A percentile compares a stretch with the other conserved stretches of the same genome.
phyloP scores from a whole-genome alignment of 2,888 invertebrate species.

The Rhorus exstirpatorius region DNA sequence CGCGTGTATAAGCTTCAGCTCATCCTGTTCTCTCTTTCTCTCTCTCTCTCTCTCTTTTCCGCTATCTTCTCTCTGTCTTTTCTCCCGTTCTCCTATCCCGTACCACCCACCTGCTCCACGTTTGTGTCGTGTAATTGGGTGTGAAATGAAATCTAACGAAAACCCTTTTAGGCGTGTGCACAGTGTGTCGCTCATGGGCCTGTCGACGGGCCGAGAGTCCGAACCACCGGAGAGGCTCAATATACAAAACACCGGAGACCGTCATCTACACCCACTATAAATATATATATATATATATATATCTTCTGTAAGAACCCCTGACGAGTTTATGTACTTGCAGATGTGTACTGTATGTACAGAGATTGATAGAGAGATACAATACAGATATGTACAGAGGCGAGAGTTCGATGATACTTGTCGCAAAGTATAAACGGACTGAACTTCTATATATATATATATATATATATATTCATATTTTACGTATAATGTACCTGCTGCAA shows the following conservation, averaged over 20 bases:
- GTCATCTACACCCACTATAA: slow-evolving; percentile 42
- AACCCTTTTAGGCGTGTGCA: slow-evolving; percentile 86
- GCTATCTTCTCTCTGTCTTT: slow-evolving; percentile 43
- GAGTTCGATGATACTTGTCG: slow-evolving; percentile 7
- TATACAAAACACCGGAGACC: slow-evolving; percentile 36
- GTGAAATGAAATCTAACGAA: slow-evolving; percentile 86
- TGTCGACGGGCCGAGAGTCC: slow-evolving; percentile 77
- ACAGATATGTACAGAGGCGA: neutral
- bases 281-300: neutral
- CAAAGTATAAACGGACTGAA: neutral
- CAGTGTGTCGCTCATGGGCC: slow-evolving; percentile 78
- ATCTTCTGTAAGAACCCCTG: neutral
- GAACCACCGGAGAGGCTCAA: slow-evolving; percentile 48
- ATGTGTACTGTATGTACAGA: too few relatives aligned
- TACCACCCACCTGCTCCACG: slow-evolving; percentile 69
- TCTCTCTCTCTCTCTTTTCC: slow-evolving; percentile 45
- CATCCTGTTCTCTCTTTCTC: slow-evolving; percentile 52
- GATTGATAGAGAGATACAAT: too few relatives aligned
- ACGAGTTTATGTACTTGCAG: neutral
- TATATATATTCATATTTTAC: too few relatives aligned
- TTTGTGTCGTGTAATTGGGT: slow-evolving; percentile 84
- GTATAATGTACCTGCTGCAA: slow-evolving; percentile 4
- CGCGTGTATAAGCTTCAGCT: slow-evolving; percentile 59
- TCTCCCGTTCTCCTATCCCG: slow-evolving; percentile 54
- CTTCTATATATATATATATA: too few relatives aligned